Evolutionary conservation across 2,888 invertebrate species (phyloP), one percentile per base, ranked within the genome.

Genomic region (Cantharis lateralis): DNA sequence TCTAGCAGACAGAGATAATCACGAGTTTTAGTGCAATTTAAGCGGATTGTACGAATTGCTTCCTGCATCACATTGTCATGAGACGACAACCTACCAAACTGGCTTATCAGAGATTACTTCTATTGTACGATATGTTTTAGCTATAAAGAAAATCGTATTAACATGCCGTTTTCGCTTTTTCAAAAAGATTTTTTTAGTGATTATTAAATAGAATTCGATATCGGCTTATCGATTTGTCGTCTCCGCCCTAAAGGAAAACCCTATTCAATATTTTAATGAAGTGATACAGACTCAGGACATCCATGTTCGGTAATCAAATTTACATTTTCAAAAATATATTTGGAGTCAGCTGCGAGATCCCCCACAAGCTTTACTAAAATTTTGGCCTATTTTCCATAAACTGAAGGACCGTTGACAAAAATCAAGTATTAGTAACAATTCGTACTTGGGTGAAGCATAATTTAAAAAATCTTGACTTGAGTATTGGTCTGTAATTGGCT

Each of bases 11-110:
- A 72, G 48, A 72, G 76, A 76, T 76, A 76, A 76, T 73, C 32
- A 70, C 32, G 70, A 70, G 70, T 76, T 76, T 68, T 68, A 62
- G 70, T 76, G 76, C 73, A 76, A 76, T 76, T 76, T 76, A 76
- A 76, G 73, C 76, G 76, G 76, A 76, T 76, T 76, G 71, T 70
- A 69, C 73, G 73, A 76, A 62, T 61, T 72, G 72, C 71, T 76
- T 69, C 69, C 77, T 77, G 77, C 77, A 74, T 71, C 68, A 73
- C 69, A 77, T 77, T 74, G 77, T 77, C 62, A 74, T 70, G 74
- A 66, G 32, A 66, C 70, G 77, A 77, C 77, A 77, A 77, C 73
- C 77, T 74, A 74, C 74, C 77, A 77, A 77, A 77, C 74, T 74
- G 77, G 73, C 77, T 77, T 77, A 74, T 71, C 48, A 61, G 71